A percentile compares a stretch with the other conserved stretches of the same genome.
Evolutionary conservation across 2,113 vertebrate species (phyloP).

Genomic region (Planiliza haematocheilus): DNA sequence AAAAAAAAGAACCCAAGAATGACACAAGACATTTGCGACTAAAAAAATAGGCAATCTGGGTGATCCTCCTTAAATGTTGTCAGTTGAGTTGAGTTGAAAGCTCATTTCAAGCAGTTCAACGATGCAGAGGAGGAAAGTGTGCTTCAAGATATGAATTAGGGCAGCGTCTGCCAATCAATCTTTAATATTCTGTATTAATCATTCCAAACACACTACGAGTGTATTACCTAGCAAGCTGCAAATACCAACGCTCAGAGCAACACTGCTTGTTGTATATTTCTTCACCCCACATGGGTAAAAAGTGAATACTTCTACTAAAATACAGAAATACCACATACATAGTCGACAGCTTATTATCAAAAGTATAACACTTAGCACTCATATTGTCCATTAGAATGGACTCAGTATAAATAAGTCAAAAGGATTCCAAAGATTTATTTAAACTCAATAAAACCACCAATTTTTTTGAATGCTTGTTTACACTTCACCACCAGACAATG

Average conservation of each 20-base stretch:
- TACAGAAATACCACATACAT: background rate
- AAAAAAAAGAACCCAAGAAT: background rate
- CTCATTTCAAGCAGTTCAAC: slow-evolving; percentile 22
- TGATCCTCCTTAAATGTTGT: background rate
- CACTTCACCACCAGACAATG: background rate
- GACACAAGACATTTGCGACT: background rate
- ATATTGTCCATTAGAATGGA: background rate
- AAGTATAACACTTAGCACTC: background rate
- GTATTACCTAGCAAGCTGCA: background rate
- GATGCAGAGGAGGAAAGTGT: slow-evolving; percentile 15
- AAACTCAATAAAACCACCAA: no score
- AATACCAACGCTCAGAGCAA: slow-evolving; percentile 1
- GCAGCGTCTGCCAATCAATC: slow-evolving; percentile 22
- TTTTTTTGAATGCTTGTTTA: background rate
- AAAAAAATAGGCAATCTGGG: background rate
- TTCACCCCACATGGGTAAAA: background rate
- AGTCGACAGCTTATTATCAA: background rate
- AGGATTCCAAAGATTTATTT: background rate
- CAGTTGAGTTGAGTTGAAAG: slow-evolving; percentile 1
- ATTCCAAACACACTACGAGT: background rate
- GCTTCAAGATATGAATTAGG: slow-evolving; percentile 4
- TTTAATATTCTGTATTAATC: slow-evolving; percentile 28
- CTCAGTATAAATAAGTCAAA: background rate
- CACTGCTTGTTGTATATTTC: background rate
- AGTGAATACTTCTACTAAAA: background rate